Base-by-base conservation (phyloP, 2,888 invertebrate species). In the Pogonocherus hispidulus region DNA sequence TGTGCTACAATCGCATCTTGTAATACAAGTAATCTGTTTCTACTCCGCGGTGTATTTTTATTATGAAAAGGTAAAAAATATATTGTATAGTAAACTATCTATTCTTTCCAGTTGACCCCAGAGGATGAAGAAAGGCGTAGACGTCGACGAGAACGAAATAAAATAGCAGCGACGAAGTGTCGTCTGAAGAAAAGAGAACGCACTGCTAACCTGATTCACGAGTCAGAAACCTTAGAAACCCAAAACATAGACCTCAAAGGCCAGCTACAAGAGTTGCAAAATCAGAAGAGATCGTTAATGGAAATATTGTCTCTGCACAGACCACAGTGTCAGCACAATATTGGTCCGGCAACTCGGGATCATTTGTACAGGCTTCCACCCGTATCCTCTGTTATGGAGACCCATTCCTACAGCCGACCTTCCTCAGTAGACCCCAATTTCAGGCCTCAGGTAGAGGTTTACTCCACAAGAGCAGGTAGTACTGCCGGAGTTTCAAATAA, bases 131-230 rank as follows among this genome's bases (percentile, higher is more conserved):
- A 96, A 82, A 89, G 96, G 35, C 89, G 96, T 66, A 88, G 94
- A 68, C 89, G 95, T 66, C 89, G 97, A 81, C 91, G 97, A 79
- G 97, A 97, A 86, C 89, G 96, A 77, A 97, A 97, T 86, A 97
- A 97, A 87, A 94, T 97, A 74, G 97, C 97, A 59, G 97, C 97
- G 67, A 97, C 97, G 9, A 97, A 97, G 85, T 97, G 97, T 83
- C 91, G 97, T 75, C 90, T 96, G 89, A 97, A 97, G 89, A 97
- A 97, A 85, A 92, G 96, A 41, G 95, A 96, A 83, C 90, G 94
- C 75, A 96, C 95, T 1, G 92, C 92, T 78, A 95, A 95, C 82
- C 87, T 96, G 76, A 93, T 95, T 76, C 92, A 91, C 72, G 96
- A 96, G 87, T 94, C 95, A 59, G 95, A 95, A 85, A 91, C 91